phyloP scores from a whole-genome alignment of 64 coral and sea anemone species.

The Pocillopora verrucosa region DNA sequence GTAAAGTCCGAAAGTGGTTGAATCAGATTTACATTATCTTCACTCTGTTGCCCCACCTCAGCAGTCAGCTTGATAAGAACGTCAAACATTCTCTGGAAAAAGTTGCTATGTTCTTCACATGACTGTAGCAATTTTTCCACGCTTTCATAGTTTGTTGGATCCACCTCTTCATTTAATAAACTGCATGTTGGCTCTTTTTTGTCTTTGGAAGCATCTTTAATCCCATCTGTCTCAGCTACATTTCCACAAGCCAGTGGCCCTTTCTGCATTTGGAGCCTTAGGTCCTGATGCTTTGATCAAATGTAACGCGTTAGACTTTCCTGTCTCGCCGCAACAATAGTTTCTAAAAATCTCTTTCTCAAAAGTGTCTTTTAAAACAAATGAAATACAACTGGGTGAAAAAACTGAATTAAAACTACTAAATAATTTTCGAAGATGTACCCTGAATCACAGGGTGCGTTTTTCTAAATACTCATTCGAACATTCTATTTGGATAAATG shows the following conservation, averaged over 20 bases:
- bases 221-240: not conserved
- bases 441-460: no score
- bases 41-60: slow-evolving; percentile 55
- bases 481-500: not conserved
- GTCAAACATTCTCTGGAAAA: slow-evolving; percentile 30
- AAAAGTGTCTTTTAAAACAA: slow-evolving; percentile 29
- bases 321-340: slow-evolving; percentile 38
- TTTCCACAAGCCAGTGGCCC: slow-evolving; percentile 19
- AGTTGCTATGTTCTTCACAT: slow-evolving; percentile 43
- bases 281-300: slow-evolving; percentile 51
- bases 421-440: no score
- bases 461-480: no score
- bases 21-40: slow-evolving; percentile 47
- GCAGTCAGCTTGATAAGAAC: slow-evolving; percentile 59
- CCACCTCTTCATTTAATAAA: not conserved
- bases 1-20: slow-evolving; percentile 35
- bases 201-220: not conserved
- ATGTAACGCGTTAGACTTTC: slow-evolving; percentile 61
- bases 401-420: not conserved
- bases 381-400: not conserved
- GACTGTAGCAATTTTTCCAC: not conserved
- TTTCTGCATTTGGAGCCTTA: slow-evolving; percentile 22
- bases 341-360: slow-evolving; percentile 48
- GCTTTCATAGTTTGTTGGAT: not conserved
- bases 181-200: not conserved